Evolutionary conservation across 2,797 vertebrate genomes (phyloP).

Genomic region (Furcifer pardalis): DNA sequence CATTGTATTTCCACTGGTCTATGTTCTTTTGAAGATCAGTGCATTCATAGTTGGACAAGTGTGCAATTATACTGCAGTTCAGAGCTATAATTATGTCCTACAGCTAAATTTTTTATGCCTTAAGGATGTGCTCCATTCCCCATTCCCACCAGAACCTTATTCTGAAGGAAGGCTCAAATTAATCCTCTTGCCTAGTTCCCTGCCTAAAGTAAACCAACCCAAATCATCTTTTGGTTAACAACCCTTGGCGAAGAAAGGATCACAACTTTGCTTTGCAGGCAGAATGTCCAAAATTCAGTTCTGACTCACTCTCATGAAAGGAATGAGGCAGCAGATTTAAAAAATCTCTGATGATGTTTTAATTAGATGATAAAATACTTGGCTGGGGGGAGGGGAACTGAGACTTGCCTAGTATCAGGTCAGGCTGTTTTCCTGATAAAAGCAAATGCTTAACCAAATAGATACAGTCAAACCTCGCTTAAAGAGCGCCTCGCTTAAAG

Average conservation of each 20-base stretch:
- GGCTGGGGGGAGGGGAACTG: background rate
- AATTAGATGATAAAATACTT: background rate
- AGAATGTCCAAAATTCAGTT: background rate
- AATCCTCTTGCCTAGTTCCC: background rate
- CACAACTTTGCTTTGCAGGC: background rate
- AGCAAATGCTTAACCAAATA: background rate
- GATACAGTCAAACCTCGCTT: too few relatives aligned
- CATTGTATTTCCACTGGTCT: background rate
- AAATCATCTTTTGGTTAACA: background rate
- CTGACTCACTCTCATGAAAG: background rate
- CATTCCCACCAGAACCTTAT: too few relatives aligned
- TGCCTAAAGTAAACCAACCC: background rate
- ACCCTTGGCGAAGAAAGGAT: background rate
- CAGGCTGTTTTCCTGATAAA: background rate
- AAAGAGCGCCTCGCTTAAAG: too few relatives aligned
- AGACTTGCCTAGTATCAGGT: background rate
- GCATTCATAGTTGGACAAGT: background rate
- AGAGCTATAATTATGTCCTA: background rate
- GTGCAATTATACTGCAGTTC: background rate
- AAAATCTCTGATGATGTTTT: background rate
- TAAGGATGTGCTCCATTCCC: too few relatives aligned
- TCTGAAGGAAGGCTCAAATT: background rate
- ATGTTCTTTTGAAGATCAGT: background rate
- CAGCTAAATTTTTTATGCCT: background rate
- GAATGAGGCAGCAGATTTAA: background rate